Percentiles rank a stretch among this genome's conserved stretches.
Evolutionary conservation across 2,888 invertebrate genomes (phyloP).

Genomic region (Drosophila meridionalis): DNA sequence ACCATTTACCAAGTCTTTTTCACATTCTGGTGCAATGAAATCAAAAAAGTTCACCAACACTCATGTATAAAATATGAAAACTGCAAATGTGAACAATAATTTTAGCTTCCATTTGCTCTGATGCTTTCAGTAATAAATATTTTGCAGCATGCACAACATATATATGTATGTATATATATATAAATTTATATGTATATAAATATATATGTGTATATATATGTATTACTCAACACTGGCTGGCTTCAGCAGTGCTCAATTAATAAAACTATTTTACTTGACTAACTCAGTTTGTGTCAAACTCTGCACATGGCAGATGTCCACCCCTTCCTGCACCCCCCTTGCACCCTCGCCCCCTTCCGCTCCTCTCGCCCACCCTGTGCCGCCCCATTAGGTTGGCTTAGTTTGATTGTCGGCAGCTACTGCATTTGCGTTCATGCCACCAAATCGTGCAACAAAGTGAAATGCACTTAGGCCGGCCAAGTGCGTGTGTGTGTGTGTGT

Average conservation of each 20-base stretch:
- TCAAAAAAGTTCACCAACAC: too few relatives aligned
- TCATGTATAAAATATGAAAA: not conserved
- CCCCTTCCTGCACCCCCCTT: not conserved
- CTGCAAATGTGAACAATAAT: not conserved
- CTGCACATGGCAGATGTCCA: slow-evolving; percentile 23
- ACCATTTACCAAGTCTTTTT: too few relatives aligned
- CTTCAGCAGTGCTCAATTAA: slow-evolving; percentile 59
- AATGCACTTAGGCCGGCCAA: slow-evolving; percentile 54
- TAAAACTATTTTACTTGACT: slow-evolving; percentile 63
- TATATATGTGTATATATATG: not conserved
- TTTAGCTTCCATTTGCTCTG: not conserved
- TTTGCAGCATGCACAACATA: not conserved
- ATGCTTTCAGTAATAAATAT: not conserved
- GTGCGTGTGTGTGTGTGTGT: slow-evolving; percentile 10
- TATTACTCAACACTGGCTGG: slow-evolving; percentile 39
- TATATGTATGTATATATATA: not conserved
- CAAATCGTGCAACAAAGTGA: slow-evolving; percentile 69
- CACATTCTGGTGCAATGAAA: too few relatives aligned
- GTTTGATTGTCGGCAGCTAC: slow-evolving; percentile 48
- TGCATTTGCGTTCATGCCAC: slow-evolving; percentile 35
- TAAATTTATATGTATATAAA: not conserved
- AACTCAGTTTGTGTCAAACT: slow-evolving; percentile 62
- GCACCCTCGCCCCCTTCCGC: not conserved
- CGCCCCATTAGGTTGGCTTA: slow-evolving; percentile 18
- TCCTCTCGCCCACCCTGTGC: too few relatives aligned